A percentile compares a stretch with the other conserved stretches of the same genome.
Evolutionary conservation across 2,113 vertebrate species (phyloP).

Genomic region (Pachyramphus minor): DNA sequence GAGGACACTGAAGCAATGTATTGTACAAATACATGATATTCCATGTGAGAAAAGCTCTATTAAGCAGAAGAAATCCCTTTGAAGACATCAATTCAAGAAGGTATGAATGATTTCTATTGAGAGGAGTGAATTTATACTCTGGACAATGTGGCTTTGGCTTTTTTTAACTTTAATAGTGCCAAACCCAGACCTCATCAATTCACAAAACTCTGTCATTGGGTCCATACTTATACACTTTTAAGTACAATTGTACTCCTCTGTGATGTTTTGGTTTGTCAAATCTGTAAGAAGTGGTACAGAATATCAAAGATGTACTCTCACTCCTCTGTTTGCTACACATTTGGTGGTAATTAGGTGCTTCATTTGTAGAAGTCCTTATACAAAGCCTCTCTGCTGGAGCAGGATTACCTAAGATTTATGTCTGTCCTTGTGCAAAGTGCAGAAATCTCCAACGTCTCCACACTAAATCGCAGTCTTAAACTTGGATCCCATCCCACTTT

Average conservation of each 20-base stretch:
- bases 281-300: not conserved
- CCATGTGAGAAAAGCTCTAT: not conserved
- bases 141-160: not conserved
- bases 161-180: not conserved
- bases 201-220: not conserved
- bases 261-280: not conserved
- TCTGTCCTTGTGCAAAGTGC: conserved; percentile 30
- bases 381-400: conserved; percentile 2
- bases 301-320: not conserved
- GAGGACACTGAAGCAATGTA: not conserved
- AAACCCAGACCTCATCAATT: not conserved
- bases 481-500: conserved; percentile 27
- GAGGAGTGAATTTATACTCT: not conserved
- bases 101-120: not conserved
- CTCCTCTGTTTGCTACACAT: conserved; percentile 10
- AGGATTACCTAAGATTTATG: conserved; percentile 44
- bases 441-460: conserved; percentile 17
- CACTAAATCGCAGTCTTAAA: not conserved
- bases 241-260: not conserved
- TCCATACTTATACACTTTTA: not conserved
- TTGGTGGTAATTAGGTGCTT: conserved; percentile 57
- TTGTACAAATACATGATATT: not conserved
- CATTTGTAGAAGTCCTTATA: conserved; percentile 55
- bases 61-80: not conserved
- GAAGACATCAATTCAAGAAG: not conserved